phyloP scores from a whole-genome alignment of 2,888 invertebrate species.

The Ophion slaviceki region DNA sequence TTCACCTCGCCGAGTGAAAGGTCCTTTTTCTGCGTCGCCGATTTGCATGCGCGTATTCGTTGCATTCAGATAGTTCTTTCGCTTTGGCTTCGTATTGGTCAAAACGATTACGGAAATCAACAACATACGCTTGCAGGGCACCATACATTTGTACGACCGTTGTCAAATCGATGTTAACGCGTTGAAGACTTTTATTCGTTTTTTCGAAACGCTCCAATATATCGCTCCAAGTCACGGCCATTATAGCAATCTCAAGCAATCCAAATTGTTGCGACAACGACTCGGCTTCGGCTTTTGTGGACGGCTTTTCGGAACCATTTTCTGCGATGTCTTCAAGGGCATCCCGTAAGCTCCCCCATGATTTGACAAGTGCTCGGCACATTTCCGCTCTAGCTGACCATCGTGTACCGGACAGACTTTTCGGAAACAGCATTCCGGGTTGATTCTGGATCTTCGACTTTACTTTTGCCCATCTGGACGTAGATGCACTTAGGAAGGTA shows the following conservation, averaged over 20 bases:
- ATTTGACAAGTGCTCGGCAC: constrained; percentile 53
- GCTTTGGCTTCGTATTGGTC: neutral
- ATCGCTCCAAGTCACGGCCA: constrained; percentile 15
- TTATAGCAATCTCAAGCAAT: constrained; percentile 62
- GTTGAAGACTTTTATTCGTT: too few relatives aligned
- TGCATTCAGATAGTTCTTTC: constrained; percentile 47
- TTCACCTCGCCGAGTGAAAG: constrained; percentile 45
- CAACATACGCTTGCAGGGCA: constrained; percentile 29
- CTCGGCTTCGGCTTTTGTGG: constrained; percentile 64
- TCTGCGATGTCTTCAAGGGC: constrained; percentile 47
- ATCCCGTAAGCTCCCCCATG: constrained; percentile 53
- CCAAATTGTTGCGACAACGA: constrained; percentile 63
- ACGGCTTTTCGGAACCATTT: constrained; percentile 60
- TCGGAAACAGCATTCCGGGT: constrained; percentile 48
- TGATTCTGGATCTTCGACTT: constrained; percentile 45
- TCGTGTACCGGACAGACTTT: constrained; percentile 61
- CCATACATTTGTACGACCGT: constrained; percentile 59
- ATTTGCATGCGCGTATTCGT: constrained; percentile 52
- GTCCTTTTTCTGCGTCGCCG: constrained; percentile 43
- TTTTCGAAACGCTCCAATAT: too few relatives aligned
- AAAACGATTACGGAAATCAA: constrained; percentile 41
- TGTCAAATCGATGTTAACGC: constrained; percentile 46
- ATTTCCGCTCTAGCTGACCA: constrained; percentile 65
- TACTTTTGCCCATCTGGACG: constrained; percentile 58
- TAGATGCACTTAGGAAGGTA: constrained; percentile 71